Percentiles rank a stretch among this genome's conserved stretches.
Conservation (phyloP, 2,797 vertebrate genomes). For the Diglossa cyanea region DNA sequence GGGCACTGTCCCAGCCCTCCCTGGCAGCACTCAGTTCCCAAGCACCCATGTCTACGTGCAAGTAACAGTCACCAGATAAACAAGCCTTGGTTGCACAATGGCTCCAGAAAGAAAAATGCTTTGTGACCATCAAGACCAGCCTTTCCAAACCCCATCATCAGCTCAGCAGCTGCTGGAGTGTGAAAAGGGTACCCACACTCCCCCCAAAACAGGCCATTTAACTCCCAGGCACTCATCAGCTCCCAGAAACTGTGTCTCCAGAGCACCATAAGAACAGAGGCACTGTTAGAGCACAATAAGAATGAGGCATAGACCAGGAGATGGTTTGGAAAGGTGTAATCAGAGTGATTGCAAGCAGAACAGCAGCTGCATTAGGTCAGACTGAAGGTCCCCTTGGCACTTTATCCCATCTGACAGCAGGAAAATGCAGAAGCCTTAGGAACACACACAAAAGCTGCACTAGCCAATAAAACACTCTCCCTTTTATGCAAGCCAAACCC, state of each 20-base stretch:
- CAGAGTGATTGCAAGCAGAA: background rate
- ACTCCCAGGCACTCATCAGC: background rate
- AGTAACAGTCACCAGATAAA: background rate
- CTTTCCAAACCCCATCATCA: background rate
- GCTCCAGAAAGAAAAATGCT: background rate
- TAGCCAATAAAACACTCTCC: background rate
- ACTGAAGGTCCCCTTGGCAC: background rate
- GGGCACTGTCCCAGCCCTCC: background rate
- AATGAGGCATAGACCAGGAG: background rate
- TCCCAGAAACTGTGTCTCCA: background rate
- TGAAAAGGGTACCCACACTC: background rate
- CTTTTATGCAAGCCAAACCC: background rate
- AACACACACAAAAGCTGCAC: background rate
- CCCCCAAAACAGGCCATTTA: background rate
- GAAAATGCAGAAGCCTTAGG: background rate
- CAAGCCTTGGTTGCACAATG: background rate
- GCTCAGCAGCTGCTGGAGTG: background rate
- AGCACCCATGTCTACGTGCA: background rate
- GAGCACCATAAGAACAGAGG: background rate
- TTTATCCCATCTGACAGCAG: background rate
- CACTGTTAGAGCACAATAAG: background rate
- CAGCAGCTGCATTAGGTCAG: background rate
- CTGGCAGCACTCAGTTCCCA: background rate
- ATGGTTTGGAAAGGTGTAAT: background rate
- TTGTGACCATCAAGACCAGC: background rate